Evolutionary conservation across 1,140 invertebrate species (phyloP).

Genomic region (Lepidurus packardi): DNA sequence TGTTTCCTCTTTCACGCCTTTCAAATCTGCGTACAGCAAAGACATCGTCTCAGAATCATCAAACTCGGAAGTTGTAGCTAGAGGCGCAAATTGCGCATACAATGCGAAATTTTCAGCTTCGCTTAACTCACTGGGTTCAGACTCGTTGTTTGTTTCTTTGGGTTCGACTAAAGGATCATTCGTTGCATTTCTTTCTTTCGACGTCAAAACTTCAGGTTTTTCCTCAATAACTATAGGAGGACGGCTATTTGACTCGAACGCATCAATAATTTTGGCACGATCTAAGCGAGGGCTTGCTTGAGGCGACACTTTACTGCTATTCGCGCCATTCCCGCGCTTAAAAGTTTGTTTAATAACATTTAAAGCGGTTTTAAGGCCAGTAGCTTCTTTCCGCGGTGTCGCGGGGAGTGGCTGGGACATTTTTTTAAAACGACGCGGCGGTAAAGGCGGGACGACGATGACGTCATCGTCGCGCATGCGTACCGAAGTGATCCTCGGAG

Average conservation of each 20-base stretch:
- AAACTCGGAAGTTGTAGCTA: slow-evolving; percentile 75
- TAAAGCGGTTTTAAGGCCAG: slow-evolving; percentile 30
- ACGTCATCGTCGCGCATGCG: slow-evolving; percentile 23
- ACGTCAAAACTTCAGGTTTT: not conserved
- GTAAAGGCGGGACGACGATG: slow-evolving; percentile 30
- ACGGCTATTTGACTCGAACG: slow-evolving; percentile 12
- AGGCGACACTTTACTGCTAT: not conserved
- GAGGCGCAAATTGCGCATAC: slow-evolving; percentile 73
- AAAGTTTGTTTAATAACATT: slow-evolving; percentile 32
- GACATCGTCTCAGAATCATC: slow-evolving; percentile 54
- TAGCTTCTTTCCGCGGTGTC: slow-evolving; percentile 27
- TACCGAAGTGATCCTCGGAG: slow-evolving; percentile 31
- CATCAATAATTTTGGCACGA: slow-evolving; percentile 10
- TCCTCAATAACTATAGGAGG: not conserved
- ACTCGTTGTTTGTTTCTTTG: not conserved
- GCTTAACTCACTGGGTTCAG: slow-evolving; percentile 58
- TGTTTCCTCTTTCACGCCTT: slow-evolving; percentile 20
- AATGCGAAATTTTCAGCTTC: slow-evolving; percentile 80
- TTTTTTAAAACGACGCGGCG: slow-evolving; percentile 35
- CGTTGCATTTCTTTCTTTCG: not conserved
- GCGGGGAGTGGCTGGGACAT: slow-evolving; percentile 34
- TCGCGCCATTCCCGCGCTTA: not conserved
- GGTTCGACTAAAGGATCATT: not conserved
- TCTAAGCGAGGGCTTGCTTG: not conserved
- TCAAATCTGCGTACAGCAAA: slow-evolving; percentile 33